Conservation (phyloP, 2,888 invertebrate genomes). For the Drosophila recens region DNA sequence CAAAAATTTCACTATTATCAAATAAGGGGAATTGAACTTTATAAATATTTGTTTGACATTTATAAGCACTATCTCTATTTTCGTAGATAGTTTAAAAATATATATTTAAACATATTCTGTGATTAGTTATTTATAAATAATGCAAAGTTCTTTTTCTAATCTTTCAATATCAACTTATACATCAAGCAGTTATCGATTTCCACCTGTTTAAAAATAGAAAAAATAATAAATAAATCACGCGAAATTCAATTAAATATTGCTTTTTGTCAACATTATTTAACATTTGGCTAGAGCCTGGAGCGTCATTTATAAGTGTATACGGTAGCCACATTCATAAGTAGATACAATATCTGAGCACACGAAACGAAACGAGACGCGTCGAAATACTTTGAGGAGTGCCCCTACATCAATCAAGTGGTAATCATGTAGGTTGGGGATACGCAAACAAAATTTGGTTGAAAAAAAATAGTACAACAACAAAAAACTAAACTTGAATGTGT, state of each 20-base stretch:
- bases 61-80: neutral
- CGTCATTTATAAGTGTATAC: slow-evolving; percentile 35
- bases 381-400: slow-evolving; percentile 62
- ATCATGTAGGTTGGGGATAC: slow-evolving; percentile 65
- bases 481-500: slow-evolving; percentile 5
- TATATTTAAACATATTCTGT: neutral
- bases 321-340: slow-evolving; percentile 53
- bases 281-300: slow-evolving; percentile 29
- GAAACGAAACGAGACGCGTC: slow-evolving; percentile 31
- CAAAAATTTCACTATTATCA: too few species aligned
- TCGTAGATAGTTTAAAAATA: neutral
- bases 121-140: neutral
- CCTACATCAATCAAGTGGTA: slow-evolving; percentile 73
- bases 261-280: slow-evolving; percentile 35
- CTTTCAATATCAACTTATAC: neutral
- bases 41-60: neutral
- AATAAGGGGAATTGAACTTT: neutral
- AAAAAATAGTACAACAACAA: slow-evolving; percentile 9
- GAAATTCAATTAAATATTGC: slow-evolving; percentile 28
- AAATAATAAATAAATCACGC: slow-evolving; percentile 11
- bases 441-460: slow-evolving; percentile 29
- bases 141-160: neutral
- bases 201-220: slow-evolving; percentile 43
- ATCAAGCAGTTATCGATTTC: slow-evolving; percentile 21
- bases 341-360: slow-evolving; percentile 15